Evolutionary conservation across 35 echinoderm and acorn worm genomes (phyloP), one percentile per base, ranked within the genome.

Genomic region (Lytechinus variegatus): DNA sequence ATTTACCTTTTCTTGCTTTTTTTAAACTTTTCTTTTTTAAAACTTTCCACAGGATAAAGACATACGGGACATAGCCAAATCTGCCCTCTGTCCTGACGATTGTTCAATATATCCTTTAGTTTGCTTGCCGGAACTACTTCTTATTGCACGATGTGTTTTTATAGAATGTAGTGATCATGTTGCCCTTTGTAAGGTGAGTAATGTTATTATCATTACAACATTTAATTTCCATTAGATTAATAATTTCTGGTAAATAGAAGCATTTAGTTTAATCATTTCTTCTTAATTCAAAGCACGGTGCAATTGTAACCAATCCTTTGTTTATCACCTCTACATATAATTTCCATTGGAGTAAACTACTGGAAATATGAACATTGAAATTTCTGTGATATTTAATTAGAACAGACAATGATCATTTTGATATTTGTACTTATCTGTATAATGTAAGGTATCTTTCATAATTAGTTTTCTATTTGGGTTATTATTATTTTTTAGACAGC

Each of bases 401-500:
- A 24, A 24, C 66, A 6, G 7, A 79, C 2, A 79, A 24, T 24
- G 8, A 16, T 79, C 5, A n/a, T 24, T 60, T n/a, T n/a, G 2
- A 79, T 0, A 7, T n/a, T 79, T 24, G 21, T 79, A 1, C 4
- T 16, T 4, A 8, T 79, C 8, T 5, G n/a, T 72, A 72, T 72
- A 3, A 21, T 72, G 61, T 21, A 72, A 19, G n/a, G 66, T 79
- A 79, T 14, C n/a, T 6, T 79, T 79, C 5, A 79, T 79, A 24
- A n/a, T 7, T 79, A 7, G 14, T n/a, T 16, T 16, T 79, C 2
- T 71, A 2, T 58, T 88, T 28, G n/a, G 44, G 21, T 6, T n/a
- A n/a, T n/a, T n/a, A n/a, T n/a, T n/a, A n/a, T 16, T 91, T 96
- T 93, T 27, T 95, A 98, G 97, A 98, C 96, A 28, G 54, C 95